Base-by-base conservation (phyloP, 2,113 vertebrate genomes). In the Numida meleagris region DNA sequence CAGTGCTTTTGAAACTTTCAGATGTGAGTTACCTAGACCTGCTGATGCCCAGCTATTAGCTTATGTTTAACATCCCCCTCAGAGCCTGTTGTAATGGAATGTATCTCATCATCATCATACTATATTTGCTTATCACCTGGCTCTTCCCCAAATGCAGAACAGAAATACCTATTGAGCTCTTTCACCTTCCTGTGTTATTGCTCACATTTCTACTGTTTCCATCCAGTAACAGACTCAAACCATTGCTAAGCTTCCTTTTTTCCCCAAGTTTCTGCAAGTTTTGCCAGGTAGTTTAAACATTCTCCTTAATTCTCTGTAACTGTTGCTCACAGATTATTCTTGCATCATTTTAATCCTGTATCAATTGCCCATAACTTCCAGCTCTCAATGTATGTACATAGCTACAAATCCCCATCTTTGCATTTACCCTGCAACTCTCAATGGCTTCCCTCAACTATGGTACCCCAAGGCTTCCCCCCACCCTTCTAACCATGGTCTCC, bases 1-100 rank as follows among this genome's bases (percentile, higher is more conserved):
- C 96, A 96, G 83, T 75, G 91, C 89, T 95, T 94, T 93, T 79
- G 92, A 90, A 86, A 89, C 40, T 89, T 90, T 66, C 90, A 86
- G 71, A 95, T 82, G 48, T 9, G 73, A 92, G 86, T 87, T 93
- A 90, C 50, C 66, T 82, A 72, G 62, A 70, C 21, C 66, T 86
- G 86, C 92, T 87, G 77, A 82, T 90, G 76, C 53, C 77, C 81
- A 92, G 12, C 74, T 65, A 84, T 82, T 62, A 68, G 70, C 83
- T 82, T 90, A 46, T 90, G 48, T 78, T 92, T 89, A 87, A 87
- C 53, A 91, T 88, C 67, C 21, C 91, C 62, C 63, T 82, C 55
- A 33, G 70, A 90, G 83, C n/a, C 77, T 73, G 12, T 68, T 86
- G 73, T 67, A 89, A 90, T 84, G 58, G 70, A 86, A 94, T 43